Evolutionary conservation across 2,113 vertebrate species (phyloP).

Genomic region (Boulengeromyrus knoepffleri): DNA sequence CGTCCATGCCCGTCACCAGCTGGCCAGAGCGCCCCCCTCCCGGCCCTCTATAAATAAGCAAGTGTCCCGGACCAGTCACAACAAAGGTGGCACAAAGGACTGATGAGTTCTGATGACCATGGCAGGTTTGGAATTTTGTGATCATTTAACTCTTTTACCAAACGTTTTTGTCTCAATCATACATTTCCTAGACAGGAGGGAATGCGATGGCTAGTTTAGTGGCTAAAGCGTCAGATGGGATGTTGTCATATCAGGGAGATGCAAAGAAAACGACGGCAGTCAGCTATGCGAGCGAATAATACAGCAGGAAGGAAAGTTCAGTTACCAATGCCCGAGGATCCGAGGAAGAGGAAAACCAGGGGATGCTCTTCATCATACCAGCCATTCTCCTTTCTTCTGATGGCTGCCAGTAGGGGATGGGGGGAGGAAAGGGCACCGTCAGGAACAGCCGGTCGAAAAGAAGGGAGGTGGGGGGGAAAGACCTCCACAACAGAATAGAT

Average conservation of each 20-base stretch:
- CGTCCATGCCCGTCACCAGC: constrained; percentile 20
- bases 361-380: constrained; percentile 98
- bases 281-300: not conserved
- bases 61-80: not conserved
- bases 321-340: constrained; percentile 95
- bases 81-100: not conserved
- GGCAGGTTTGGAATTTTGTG: not conserved
- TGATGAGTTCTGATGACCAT: not conserved
- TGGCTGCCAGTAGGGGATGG: constrained; percentile 58
- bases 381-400: constrained; percentile 96
- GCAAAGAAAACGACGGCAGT: not conserved
- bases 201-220: not conserved
- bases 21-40: too few species aligned
- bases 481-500: constrained; percentile 70
- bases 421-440: constrained; percentile 13
- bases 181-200: not conserved
- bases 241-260: not conserved
- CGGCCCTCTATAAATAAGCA: not conserved
- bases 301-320: constrained; percentile 18
- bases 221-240: not conserved
- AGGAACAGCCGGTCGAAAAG: constrained; percentile 21
- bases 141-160: not conserved
- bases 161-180: not conserved
- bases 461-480: constrained; percentile 23
- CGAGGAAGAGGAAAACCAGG: constrained; percentile 92